Evolutionary conservation across 35 echinoderm and acorn worm genomes (phyloP).

Genomic region (Stichopus chloronotus): DNA sequence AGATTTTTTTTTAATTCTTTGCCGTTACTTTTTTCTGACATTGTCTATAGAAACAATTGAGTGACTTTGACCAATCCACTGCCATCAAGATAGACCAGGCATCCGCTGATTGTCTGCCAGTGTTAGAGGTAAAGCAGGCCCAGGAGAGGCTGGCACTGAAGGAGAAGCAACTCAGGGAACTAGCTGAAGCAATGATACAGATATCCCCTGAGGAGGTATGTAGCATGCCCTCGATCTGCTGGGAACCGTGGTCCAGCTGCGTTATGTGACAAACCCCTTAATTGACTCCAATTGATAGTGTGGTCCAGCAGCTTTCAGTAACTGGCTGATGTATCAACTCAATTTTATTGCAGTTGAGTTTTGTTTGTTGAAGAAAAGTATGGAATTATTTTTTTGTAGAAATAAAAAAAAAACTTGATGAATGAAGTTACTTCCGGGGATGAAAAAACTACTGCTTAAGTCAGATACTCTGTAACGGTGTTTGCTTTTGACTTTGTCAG

Average conservation of each 20-base stretch:
- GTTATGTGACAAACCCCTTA: not conserved
- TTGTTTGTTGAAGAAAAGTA: constrained; percentile 7
- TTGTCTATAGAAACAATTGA: constrained; percentile 92
- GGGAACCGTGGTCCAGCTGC: not conserved
- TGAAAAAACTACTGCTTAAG: too few relatives aligned
- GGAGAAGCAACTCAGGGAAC: constrained; percentile 83
- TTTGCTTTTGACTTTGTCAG: too few relatives aligned
- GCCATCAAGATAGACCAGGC: constrained; percentile 57
- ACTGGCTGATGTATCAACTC: too few relatives aligned
- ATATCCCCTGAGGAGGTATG: constrained; percentile 89
- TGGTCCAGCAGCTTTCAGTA: too few relatives aligned
- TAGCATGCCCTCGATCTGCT: not conserved
- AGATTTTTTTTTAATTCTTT: too few relatives aligned
- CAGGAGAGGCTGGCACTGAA: constrained; percentile 80
- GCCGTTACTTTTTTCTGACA: too few relatives aligned
- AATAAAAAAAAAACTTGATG: constrained; percentile 43
- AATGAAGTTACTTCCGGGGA: too few relatives aligned
- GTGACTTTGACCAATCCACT: constrained; percentile 82
- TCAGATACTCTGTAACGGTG: too few relatives aligned
- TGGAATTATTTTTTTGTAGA: constrained; percentile 33
- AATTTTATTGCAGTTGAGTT: too few relatives aligned
- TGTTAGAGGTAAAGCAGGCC: constrained; percentile 88
- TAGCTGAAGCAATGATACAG: constrained; percentile 95
- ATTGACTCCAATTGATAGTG: too few relatives aligned
- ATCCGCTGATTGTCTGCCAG: constrained; percentile 25